These are phyloP conservation scores for Bombus confusus DNA, from an alignment of 1,140 invertebrate genomes.

Conservation along the genomic window DNA sequence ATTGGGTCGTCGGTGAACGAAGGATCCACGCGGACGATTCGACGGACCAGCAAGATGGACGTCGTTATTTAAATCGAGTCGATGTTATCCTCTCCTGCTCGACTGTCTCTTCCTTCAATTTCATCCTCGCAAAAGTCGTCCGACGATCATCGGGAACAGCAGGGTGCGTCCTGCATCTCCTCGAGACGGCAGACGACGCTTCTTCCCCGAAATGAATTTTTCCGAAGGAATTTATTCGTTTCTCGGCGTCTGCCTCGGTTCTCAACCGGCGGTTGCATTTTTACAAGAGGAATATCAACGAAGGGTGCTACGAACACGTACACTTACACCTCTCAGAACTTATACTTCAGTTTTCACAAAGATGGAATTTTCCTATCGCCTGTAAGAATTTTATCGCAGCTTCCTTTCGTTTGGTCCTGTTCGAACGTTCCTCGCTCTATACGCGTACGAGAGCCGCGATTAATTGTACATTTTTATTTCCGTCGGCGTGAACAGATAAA, in stretches of 20 bases:
- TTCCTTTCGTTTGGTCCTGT: no score
- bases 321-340: background rate
- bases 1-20: background rate
- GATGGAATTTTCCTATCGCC: no score
- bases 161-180: background rate
- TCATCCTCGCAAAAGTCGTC: background rate
- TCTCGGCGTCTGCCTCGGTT: background rate
- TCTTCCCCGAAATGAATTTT: background rate
- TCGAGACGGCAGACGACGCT: background rate
- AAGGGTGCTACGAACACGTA: background rate
- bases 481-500: no score
- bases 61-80: slow-evolving; percentile 61
- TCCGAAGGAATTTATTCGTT: background rate
- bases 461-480: no score
- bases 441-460: no score
- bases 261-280: background rate
- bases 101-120: background rate
- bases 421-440: no score
- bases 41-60: slow-evolving; percentile 14
- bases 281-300: background rate
- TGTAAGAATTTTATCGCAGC: no score
- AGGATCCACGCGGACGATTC: background rate
- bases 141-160: background rate
- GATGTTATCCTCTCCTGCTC: background rate
- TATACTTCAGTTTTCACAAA: background rate